phyloP scores from a whole-genome alignment of 2,113 vertebrate genomes.

The Piprites chloris region DNA sequence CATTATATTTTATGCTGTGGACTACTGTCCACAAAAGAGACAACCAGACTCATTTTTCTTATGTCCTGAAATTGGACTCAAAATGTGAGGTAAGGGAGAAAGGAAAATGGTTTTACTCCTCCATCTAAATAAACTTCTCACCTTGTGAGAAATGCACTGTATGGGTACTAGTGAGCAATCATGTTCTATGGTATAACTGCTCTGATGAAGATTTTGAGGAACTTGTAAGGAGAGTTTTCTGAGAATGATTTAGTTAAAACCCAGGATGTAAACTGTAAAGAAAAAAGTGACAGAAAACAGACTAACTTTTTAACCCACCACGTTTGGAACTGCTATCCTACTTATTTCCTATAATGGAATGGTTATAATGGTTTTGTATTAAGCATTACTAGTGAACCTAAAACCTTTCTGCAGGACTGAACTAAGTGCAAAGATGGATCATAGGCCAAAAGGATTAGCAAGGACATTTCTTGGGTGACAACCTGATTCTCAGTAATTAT shows the following conservation, averaged over 20 bases:
- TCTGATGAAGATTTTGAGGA: background rate
- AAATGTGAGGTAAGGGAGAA: background rate
- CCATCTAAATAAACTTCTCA: background rate
- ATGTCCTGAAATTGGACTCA: background rate
- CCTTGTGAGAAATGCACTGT: background rate
- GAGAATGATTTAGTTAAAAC: background rate
- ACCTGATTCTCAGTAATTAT: background rate
- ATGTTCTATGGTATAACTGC: no score
- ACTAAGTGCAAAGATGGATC: background rate
- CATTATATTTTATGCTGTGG: constrained; percentile 11
- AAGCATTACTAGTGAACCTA: background rate
- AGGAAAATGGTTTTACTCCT: background rate
- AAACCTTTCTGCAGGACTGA: background rate
- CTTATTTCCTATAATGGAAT: background rate
- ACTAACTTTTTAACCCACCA: background rate
- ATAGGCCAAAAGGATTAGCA: background rate
- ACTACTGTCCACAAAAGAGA: constrained; percentile 1
- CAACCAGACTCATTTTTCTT: constrained; percentile 22
- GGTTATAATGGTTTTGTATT: background rate
- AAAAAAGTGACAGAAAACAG: background rate
- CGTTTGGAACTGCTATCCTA: background rate
- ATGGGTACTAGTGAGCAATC: background rate
- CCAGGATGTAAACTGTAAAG: background rate
- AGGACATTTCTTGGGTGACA: background rate
- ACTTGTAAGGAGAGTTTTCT: background rate